A percentile compares a stretch with the other conserved stretches of the same genome.
These are phyloP conservation scores for Steatocranus sp. DNA, from an alignment of 2,797 vertebrate genomes.

Conservation along the genomic window DNA sequence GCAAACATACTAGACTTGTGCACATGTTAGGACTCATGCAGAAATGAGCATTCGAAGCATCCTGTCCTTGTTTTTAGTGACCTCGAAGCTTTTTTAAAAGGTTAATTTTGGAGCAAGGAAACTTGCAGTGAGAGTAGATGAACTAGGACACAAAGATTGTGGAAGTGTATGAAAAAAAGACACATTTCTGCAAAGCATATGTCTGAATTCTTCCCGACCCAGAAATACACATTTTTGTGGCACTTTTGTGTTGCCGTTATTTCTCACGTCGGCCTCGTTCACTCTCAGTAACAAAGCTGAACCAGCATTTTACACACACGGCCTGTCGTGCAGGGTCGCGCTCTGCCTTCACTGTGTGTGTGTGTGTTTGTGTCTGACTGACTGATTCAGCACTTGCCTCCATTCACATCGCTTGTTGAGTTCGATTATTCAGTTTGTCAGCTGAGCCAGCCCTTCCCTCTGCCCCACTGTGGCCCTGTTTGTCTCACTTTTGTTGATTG, in stretches of 20 bases:
- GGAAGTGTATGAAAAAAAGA: neutral
- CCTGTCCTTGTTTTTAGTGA: neutral
- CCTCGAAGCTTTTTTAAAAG: neutral
- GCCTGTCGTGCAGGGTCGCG: constrained; percentile 58
- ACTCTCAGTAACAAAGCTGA: constrained; percentile 68
- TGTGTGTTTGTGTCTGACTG: constrained; percentile 63
- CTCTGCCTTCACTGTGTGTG: constrained; percentile 56
- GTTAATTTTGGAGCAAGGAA: neutral
- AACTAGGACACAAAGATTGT: neutral
- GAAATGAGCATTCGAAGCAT: neutral
- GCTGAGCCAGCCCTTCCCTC: constrained; percentile 79
- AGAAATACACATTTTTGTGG: constrained; percentile 7
- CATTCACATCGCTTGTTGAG: constrained; percentile 75
- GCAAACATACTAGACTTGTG: neutral
- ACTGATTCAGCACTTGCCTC: constrained; percentile 88
- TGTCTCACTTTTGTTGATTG: constrained; percentile 69
- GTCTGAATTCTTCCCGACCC: neutral
- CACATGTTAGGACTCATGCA: neutral
- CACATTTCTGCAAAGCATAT: neutral
- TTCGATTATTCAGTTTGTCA: constrained; percentile 75
- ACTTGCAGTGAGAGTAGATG: neutral
- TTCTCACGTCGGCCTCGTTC: constrained; percentile 53
- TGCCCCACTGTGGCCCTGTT: constrained; percentile 56
- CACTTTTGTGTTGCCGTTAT: constrained; percentile 36
- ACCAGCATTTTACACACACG: constrained; percentile 69